Conservation (phyloP, 1,140 invertebrate genomes). For the Lerema accius region DNA sequence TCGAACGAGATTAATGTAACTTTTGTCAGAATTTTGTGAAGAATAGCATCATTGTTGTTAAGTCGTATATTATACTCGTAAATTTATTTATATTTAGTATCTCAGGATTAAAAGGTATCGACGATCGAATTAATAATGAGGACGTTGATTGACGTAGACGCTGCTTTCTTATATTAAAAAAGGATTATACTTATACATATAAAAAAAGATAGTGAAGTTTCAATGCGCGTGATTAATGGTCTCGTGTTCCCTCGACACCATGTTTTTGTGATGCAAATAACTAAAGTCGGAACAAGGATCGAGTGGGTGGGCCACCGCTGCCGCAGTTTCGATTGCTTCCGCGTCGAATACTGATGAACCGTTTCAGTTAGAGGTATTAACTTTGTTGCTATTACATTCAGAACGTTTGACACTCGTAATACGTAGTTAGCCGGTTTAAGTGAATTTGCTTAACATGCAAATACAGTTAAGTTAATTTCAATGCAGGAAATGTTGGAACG, state of each 20-base stretch:
- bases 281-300: constrained; percentile 71
- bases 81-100: no score
- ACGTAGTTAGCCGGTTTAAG: constrained; percentile 15
- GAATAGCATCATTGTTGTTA: no score
- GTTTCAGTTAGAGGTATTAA: constrained; percentile 64
- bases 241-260: constrained; percentile 75
- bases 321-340: constrained; percentile 78
- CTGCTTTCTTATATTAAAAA: no score
- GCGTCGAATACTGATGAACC: constrained; percentile 79
- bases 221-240: constrained; percentile 77
- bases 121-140: no score
- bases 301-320: constrained; percentile 70
- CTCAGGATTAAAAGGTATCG: no score
- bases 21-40: no score
- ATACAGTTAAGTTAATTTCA: neutral
- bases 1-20: constrained; percentile 41
- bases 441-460: neutral
- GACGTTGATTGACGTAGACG: no score
- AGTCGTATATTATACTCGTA: no score
- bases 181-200: no score
- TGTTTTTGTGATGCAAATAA: constrained; percentile 82
- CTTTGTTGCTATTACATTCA: constrained; percentile 58
- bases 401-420: constrained; percentile 48
- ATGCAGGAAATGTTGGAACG: neutral
- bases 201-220: constrained; percentile 44